Conservation (phyloP, 2,797 vertebrate genomes). For the Galaxias olidus region DNA sequence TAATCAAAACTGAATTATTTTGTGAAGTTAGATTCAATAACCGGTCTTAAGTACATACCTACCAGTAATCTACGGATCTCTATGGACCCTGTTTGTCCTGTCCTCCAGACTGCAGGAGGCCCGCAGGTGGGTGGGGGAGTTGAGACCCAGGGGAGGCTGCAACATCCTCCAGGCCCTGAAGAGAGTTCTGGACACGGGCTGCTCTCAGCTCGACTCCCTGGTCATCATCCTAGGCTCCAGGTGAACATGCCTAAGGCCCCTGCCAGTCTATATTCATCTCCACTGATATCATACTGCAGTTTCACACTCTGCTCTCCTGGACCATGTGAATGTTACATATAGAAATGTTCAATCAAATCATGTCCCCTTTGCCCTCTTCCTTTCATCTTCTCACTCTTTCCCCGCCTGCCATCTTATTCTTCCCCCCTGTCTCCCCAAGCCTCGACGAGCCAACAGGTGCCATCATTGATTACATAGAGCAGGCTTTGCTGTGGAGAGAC, state of each 20-base stretch:
- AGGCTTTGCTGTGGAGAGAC: constrained; percentile 62
- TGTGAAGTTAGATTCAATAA: constrained; percentile 1
- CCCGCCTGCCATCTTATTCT: not conserved
- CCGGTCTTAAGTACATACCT: not conserved
- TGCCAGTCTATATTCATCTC: too few species aligned
- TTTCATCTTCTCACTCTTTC: constrained; percentile 2
- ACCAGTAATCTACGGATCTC: not conserved
- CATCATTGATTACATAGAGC: constrained; percentile 66
- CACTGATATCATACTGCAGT: too few species aligned
- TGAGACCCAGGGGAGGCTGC: constrained; percentile 64
- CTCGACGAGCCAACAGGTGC: constrained; percentile 73
- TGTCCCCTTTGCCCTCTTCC: not conserved
- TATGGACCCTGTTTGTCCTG: not conserved
- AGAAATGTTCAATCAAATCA: not conserved
- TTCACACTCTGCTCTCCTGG: too few species aligned
- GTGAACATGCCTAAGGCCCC: constrained; percentile 50
- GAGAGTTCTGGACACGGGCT: constrained; percentile 40
- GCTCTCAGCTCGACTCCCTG: constrained; percentile 69
- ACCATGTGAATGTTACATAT: not conserved
- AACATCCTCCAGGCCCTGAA: constrained; percentile 74
- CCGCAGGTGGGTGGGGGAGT: constrained; percentile 66
- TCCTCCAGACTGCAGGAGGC: constrained; percentile 69
- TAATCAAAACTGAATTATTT: constrained; percentile 8
- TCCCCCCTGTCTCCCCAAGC: constrained; percentile 46
- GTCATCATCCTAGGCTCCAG: constrained; percentile 71